phyloP scores from a whole-genome alignment of 2,888 invertebrate genomes.

The Xanthostigma xanthostigma region DNA sequence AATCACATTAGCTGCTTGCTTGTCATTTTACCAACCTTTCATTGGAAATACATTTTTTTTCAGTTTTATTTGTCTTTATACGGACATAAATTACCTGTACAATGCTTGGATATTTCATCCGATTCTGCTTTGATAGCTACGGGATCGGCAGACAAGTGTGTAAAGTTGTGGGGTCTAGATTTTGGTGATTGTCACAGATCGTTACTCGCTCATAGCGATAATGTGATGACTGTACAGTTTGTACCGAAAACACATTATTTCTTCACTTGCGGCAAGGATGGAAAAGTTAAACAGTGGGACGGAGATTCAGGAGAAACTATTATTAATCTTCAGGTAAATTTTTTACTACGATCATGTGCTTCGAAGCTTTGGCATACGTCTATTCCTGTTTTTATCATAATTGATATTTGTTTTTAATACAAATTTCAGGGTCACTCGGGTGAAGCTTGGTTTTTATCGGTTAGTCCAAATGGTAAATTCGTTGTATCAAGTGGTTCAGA shows the following conservation, averaged over 20 bases:
- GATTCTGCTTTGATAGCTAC: constrained; percentile 79
- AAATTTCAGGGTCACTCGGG: constrained; percentile 63
- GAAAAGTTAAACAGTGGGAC: constrained; percentile 94
- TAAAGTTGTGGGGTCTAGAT: constrained; percentile 97
- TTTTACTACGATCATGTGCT: neutral
- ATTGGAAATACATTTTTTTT: constrained; percentile 16
- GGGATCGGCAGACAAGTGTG: constrained; percentile 88
- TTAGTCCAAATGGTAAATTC: constrained; percentile 69
- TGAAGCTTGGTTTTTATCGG: constrained; percentile 56
- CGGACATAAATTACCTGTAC: constrained; percentile 89
- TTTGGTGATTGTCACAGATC: constrained; percentile 97
- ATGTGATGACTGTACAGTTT: constrained; percentile 78
- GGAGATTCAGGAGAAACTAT: constrained; percentile 84
- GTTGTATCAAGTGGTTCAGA: constrained; percentile 75
- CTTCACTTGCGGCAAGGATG: constrained; percentile 88
- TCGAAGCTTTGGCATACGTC: neutral
- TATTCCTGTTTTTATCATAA: neutral
- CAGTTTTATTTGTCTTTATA: constrained; percentile 88
- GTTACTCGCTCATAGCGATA: constrained; percentile 91
- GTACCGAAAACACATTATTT: constrained; percentile 84
- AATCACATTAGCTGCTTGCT: neutral
- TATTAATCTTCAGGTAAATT: constrained; percentile 61
- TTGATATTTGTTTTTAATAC: constrained; percentile 1
- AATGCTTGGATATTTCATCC: constrained; percentile 84
- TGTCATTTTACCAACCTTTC: too few relatives aligned